Evolutionary conservation across 2,797 vertebrate species (phyloP), one percentile per base, ranked within the genome.

Genomic region (Ispidina picta): DNA sequence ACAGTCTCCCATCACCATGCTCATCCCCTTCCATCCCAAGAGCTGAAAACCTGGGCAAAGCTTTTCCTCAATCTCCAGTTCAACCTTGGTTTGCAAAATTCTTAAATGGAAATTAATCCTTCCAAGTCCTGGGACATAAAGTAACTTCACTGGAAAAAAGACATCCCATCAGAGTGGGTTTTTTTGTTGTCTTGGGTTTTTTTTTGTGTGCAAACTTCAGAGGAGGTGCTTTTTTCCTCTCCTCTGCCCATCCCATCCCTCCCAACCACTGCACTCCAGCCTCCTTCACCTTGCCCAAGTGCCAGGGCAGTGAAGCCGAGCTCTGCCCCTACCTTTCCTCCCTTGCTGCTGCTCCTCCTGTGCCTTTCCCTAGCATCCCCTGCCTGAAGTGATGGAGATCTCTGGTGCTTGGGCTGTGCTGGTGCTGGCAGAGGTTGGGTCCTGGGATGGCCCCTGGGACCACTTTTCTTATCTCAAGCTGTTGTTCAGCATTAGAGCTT

Each of bases 21-120:
- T 70, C 94, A 93, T 85, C 49, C 84, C 72, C 58, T 62, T 58
- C 65, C 89, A 70, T 43, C 39, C 66, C 1, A 0, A 48, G 63
- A 60, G 90, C 90, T 86, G 91, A 90, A 94, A 82, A 89, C 91
- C 93, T 89, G 90, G 90, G 91, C 83, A 94, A 93, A 95, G 86
- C 93, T 90, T 92, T 76, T 84, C 81, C 49, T 87, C 28, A 28
- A 4, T 31, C 70, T 31, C 23, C 29, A 28, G 86, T 95, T 96
- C 96, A 96, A 95, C 96, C 93, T 96, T 25, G 93, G 94, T 92
- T 95, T 93, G 92, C 84, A 82, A 79, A 23, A 25, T 35, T 56
- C 33, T 21, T 6, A 8, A 60, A 21, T 17, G 9, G 13, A 51
- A 87, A 78, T 54, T 1, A n/a, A 25, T 46, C 33, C 51, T 55